Base-by-base conservation (phyloP, 2,113 vertebrate species). In the Cyphomyrus discorhynchus region DNA sequence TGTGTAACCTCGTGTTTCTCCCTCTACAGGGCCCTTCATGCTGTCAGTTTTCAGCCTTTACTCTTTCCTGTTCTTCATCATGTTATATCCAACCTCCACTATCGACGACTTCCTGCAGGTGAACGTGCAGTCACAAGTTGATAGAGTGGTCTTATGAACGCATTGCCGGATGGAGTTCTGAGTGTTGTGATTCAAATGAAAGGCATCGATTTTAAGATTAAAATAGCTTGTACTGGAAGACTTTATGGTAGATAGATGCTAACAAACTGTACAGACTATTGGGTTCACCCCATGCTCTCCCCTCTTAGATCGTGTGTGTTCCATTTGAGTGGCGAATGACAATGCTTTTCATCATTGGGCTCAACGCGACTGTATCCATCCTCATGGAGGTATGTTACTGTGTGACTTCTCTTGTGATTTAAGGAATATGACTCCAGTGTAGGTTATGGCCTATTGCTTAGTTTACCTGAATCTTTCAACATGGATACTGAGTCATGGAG, bases 301-400 rank as follows among this genome's bases (percentile, higher is more conserved):
- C 66, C 90, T 94, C 92, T 8, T 94, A 99, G 98, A 96, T 99
- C 42, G 97, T 98, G 42, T 99, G 97, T 91, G 95, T 99, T 92
- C 98, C 98, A 0, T 92, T 95, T 87, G 92, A 96, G 50, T 99
- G 98, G 98, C 97, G 97, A 87, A 0, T 97, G 13, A 95, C 91
- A 77, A 94, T 99, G 90, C 93, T 98, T 85, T 0, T 97, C 87
- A 94, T 99, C 42, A 94, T 99, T 88, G 0, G 96, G 90, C 80
- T 95, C 90, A 99, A 99, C 92, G 95, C 97, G 74, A 56, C 93
- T 46, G 95, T 96, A 0, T 98, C 97, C 0, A 77, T 98, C 89
- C 31, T 97, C 90, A 93, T 95, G 0, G 98, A 99, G 98, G 98
- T 99, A 97, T 98, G 97, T 90, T 19, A 88, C 85, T 15, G 24